phyloP scores from a whole-genome alignment of 2,113 vertebrate genomes.

The Campylorhamphus procurvoides region DNA sequence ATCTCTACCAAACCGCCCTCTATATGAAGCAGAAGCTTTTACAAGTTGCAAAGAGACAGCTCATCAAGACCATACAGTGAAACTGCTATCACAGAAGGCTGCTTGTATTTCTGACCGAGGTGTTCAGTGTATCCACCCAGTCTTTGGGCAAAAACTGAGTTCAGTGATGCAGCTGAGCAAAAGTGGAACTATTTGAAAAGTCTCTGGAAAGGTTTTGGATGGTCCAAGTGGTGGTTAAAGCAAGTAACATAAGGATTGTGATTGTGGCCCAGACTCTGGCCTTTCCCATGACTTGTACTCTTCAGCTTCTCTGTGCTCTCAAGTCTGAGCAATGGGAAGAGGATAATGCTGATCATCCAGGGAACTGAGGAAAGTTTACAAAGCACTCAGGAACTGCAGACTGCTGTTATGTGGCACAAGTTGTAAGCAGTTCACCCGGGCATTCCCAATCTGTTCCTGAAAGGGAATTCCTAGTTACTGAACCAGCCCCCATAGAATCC shows the following conservation, averaged over 20 bases:
- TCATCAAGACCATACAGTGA: background rate
- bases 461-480: background rate
- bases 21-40: background rate
- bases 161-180: background rate
- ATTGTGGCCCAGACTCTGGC: background rate
- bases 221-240: background rate
- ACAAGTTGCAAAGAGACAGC: background rate
- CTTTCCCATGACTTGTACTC: background rate
- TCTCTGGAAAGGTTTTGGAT: background rate
- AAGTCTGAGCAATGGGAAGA: background rate
- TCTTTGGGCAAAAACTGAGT: background rate
- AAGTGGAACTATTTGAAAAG: background rate
- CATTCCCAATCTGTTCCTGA: background rate
- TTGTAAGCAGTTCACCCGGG: background rate
- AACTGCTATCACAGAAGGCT: background rate
- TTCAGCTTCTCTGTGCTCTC: background rate
- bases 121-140: background rate
- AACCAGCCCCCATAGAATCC: background rate
- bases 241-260: background rate
- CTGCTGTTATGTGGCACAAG: background rate
- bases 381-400: background rate
- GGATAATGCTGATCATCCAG: background rate
- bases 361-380: background rate
- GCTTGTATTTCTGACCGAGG: background rate
- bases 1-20: background rate